These are phyloP conservation scores for Drosophila navojoa DNA, from an alignment of 1,140 invertebrate species.

Conservation along the genomic window DNA sequence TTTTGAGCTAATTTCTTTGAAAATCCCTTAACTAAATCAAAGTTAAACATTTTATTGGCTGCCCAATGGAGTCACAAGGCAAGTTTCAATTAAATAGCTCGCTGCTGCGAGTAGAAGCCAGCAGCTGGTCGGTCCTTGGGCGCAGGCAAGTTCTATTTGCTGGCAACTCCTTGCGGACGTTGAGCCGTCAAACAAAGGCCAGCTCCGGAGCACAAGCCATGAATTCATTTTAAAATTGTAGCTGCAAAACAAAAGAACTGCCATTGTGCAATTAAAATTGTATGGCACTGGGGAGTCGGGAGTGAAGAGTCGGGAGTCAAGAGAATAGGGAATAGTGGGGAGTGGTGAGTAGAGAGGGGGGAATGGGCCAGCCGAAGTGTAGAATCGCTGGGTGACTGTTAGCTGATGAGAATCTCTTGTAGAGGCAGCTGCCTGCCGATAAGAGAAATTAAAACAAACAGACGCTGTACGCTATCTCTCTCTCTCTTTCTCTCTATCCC, in stretches of 20 bases:
- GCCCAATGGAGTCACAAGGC: constrained; percentile 74
- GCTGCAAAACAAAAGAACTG: constrained; percentile 69
- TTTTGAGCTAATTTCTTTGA: constrained; percentile 64
- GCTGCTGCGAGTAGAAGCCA: constrained; percentile 25
- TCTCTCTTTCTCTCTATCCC: too few relatives aligned
- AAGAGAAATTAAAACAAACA: constrained; percentile 82
- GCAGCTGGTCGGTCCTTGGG: constrained; percentile 10
- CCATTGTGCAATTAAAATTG: constrained; percentile 82
- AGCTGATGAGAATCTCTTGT: constrained; percentile 2
- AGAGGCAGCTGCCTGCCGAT: constrained; percentile 69
- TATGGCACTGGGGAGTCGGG: constrained; percentile 67
- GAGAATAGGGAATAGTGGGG: neutral
- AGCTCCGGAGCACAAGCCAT: constrained; percentile 56
- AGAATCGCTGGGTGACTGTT: neutral
- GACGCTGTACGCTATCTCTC: constrained; percentile 42
- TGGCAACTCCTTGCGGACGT: constrained; percentile 67
- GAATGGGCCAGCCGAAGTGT: neutral
- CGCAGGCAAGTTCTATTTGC: constrained; percentile 13
- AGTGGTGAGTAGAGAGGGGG: neutral
- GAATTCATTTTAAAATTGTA: constrained; percentile 75
- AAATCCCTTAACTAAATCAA: constrained; percentile 82
- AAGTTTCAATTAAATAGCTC: constrained; percentile 80
- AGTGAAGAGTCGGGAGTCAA: neutral
- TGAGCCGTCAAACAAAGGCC: constrained; percentile 71
- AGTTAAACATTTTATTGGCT: constrained; percentile 81